Base-by-base conservation (phyloP, 2,888 invertebrate genomes). In the Synanthedon tipuliformis region DNA sequence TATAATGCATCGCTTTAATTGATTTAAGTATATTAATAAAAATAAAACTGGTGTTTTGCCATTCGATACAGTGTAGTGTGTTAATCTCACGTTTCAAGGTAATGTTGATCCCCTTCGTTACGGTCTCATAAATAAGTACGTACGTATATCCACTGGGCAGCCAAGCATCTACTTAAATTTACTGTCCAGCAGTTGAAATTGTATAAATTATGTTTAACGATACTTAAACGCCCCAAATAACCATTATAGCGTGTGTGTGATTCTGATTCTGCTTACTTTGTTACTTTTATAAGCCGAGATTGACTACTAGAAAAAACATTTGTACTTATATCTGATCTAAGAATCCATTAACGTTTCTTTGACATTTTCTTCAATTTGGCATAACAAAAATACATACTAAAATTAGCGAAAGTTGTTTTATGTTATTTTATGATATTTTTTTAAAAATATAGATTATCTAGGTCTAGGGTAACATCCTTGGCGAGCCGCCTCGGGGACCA, bases 91-190 rank as follows among this genome's bases (percentile, higher is more conserved):
- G 54, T 61, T 70, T 62, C 74, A 75, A 74, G 70, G 71, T 63
- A 64, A 73, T 63, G 68, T 68, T 69, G 65, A 68, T 68, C 69
- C 69, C 71, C 73, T 75, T 69, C 67, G 75, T 65, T 69, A 66
- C 65, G 72, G 72, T 76, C 77, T 77, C 71, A 69, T 75, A 62
- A 64, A 54, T 34, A 10, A 34, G 45, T 45, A 15, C 45, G 45
- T 45, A 15, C 45, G 15, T n/a, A 45, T 45, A 45, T 13, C 15
- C 5, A 45, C 45, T 45, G 45, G 45, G 15, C 45, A 45, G 45
- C n/a, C 45, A 45, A 45, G 45, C 45, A 45, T 45, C 45, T 45
- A 45, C 45, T 45, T 45, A 45, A 45, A 45, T 45, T 45, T 45
- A 45, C 45, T 45, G 34, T 34, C 34, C 10, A 45, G 45, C 12